These are phyloP conservation scores for Naso thynnoides DNA, from an alignment of 2,797 vertebrate genomes.

Conservation along the genomic window DNA sequence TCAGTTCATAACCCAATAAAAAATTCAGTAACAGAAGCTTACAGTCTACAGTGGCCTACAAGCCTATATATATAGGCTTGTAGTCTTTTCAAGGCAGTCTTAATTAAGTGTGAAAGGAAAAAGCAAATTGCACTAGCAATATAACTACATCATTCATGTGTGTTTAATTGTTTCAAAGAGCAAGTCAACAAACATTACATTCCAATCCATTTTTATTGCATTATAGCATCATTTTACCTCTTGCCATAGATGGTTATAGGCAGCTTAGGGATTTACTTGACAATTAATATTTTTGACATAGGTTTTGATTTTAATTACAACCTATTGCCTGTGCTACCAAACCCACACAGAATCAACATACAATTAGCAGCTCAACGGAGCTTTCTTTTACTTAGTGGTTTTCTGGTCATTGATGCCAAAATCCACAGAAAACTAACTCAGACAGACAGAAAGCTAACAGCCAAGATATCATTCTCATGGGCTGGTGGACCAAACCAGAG, in stretches of 20 bases:
- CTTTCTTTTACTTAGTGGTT: not conserved
- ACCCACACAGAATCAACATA: constrained; percentile 8
- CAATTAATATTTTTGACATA: not conserved
- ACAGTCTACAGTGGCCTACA: no score
- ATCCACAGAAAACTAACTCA: not conserved
- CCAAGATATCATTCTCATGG: not conserved
- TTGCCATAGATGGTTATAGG: no score
- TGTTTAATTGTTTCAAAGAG: not conserved
- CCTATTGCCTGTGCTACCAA: not conserved
- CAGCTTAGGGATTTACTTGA: not conserved
- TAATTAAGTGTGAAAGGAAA: not conserved
- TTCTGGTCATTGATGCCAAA: not conserved
- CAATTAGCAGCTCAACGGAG: constrained; percentile 1
- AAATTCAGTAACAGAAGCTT: no score
- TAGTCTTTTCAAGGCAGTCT: no score
- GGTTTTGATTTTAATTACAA: constrained; percentile 1
- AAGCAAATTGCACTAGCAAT: not conserved
- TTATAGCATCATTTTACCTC: not conserved
- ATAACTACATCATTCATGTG: not conserved
- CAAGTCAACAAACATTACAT: not conserved
- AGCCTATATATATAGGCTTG: no score
- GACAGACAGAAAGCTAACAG: constrained; percentile 2
- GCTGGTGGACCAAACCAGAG: not conserved
- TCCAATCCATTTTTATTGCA: not conserved
- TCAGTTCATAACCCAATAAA: no score